phyloP scores from a whole-genome alignment of 2,888 invertebrate genomes.

The Himalopsyche tibetana region DNA sequence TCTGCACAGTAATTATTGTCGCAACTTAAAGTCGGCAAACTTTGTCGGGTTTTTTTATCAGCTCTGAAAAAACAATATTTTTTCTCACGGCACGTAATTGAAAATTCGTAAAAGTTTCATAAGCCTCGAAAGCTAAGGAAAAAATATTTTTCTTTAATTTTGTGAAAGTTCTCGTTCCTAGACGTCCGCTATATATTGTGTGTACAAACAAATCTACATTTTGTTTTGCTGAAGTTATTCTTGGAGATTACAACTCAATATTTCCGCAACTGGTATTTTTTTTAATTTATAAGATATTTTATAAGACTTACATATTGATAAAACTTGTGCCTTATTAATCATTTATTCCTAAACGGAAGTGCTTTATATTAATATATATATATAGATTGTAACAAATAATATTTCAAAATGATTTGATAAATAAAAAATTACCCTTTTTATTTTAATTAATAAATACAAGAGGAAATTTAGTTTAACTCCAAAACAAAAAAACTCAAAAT shows the following conservation, averaged over 20 bases:
- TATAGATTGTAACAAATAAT: no score
- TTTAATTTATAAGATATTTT: not conserved
- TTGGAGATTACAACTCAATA: slow-evolving; percentile 24
- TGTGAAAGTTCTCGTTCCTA: not conserved
- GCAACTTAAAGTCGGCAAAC: not conserved
- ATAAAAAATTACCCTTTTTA: no score
- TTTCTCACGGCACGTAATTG: not conserved
- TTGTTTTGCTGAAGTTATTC: not conserved
- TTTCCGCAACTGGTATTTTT: slow-evolving; percentile 2
- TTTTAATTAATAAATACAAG: no score
- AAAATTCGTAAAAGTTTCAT: slow-evolving; percentile 15
- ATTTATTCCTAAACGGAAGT: not conserved
- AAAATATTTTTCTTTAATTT: slow-evolving; percentile 34
- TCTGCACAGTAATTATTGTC: not conserved
- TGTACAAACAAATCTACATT: slow-evolving; percentile 17
- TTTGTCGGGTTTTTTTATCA: not conserved
- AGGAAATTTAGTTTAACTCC: no score
- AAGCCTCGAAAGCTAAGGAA: not conserved
- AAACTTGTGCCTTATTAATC: not conserved
- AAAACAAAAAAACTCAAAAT: no score
- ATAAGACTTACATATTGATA: not conserved
- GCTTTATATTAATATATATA: no score
- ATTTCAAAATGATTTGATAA: no score
- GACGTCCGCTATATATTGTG: not conserved
- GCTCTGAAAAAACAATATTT: slow-evolving; percentile 17